Evolutionary conservation across 2,113 vertebrate genomes (phyloP), one percentile per base, ranked within the genome.

Genomic region (Clupea harengus): DNA sequence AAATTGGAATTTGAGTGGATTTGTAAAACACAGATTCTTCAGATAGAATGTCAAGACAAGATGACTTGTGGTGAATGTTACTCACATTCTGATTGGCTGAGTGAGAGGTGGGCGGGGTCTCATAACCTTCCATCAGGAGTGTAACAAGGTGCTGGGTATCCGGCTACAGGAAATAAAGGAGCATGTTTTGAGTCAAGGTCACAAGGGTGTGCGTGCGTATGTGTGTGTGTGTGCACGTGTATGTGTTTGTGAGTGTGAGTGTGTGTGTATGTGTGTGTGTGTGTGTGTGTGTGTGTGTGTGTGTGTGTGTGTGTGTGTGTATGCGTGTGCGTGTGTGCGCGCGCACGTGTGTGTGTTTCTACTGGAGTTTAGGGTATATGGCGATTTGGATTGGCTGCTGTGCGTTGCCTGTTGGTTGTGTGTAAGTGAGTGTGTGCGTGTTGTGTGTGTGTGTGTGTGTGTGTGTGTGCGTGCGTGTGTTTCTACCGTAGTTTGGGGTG

Each of bases 301-400:
- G 1, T 39, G 39, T 39, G 39, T 2, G 2, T 39, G 8, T 9
- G 22, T 64, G 60, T 25, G 7, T 20, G 17, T 20, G 52, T 0
- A 15, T 54, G 52, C 18, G 28, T 83, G 32, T 46, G 22, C 28
- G 60, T 25, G 52, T 57, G 52, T 57, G 52, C 18, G 52, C 18
- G 52, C 18, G 52, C 18, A 13, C 72, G 17, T 54, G 52, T 57
- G 52, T 44, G 15, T 84, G 17, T 75, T 28, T 11, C 46, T 75
- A 85, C n/a, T 97, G 93, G 98, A 99, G 93, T 98, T 99, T 93
- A 97, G 98, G 91, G 98, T 99, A 89, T 97, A 97, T 86, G 98
- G 98, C 86, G 98, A 99, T 96, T 99, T 99, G 89, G 98, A 98
- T 95, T 99, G 98, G 95, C 98, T 99, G 94, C 97, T 98, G 83